Base-by-base conservation (phyloP, 2,888 invertebrate species). In the Dendrolimus houi region DNA sequence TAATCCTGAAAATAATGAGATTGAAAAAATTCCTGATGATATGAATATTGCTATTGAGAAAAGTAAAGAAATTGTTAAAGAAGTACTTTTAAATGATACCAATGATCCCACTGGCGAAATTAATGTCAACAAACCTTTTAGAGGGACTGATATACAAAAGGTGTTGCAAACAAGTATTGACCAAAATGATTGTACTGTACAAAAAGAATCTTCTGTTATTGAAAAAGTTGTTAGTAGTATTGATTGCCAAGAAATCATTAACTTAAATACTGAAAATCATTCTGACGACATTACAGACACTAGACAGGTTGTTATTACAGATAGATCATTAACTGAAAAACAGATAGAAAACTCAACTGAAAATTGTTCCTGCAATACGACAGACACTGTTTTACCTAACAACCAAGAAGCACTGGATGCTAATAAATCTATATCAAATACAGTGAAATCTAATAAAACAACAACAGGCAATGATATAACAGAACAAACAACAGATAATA, bases 381-480 rank as follows among this genome's bases (percentile, higher is more conserved):
- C 74, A 56, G 88, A 87, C 62, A 73, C 81, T 13, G 66, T 77
- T 40, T 70, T 89, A 52, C 89, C 89, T 17, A 86, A 84, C 62
- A 90, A 90, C 64, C 89, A 83, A 66, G 89, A 90, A 72, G 84
- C 68, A 52, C 65, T 85, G 9, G 66, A 52, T 55, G 13, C 6
- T 52, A 40, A 52, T 10, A n/a, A 55, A 52, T 14, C 9, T 52
- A 47, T 41, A 14, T 9, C 53, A 42, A 40, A 52, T 52, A 40
- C 9, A 13, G n/a, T n/a, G 52, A n/a, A 55, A 17, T 40, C n/a
- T 8, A 40, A n/a, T 52, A 47, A 55, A 29, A 12, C 41, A 55
- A 40, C 0, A 40, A 47, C 10, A 42, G 52, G 29, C 3, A 40
- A 12, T 9, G 17, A 53, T 52, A 55, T 54, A 55, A 55, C 13